A percentile compares a stretch with the other conserved stretches of the same genome.
phyloP scores from a whole-genome alignment of 2,797 vertebrate species.

The Vipera ursinii region DNA sequence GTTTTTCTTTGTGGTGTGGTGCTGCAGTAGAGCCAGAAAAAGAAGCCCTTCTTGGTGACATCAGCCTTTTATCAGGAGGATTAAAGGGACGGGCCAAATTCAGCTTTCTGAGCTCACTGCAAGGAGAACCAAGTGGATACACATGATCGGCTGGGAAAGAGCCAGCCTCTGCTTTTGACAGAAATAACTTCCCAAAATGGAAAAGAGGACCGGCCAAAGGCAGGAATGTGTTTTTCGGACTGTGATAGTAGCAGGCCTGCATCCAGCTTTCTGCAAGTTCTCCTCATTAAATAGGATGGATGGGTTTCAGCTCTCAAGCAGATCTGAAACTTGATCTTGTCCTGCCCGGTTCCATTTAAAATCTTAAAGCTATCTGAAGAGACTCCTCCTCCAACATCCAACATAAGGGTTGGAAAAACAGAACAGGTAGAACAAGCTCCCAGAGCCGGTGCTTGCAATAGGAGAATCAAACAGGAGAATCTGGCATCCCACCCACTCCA shows the following conservation, averaged over 20 bases:
- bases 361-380: slow-evolving; percentile 7
- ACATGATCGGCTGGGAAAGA: slow-evolving; percentile 31
- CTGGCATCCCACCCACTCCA: neutral
- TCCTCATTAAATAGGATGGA: slow-evolving; percentile 12
- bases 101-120: slow-evolving; percentile 31
- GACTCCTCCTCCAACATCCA: neutral
- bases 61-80: neutral
- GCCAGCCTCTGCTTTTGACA: slow-evolving; percentile 19
- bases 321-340: slow-evolving; percentile 13
- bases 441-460: neutral
- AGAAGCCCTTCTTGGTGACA: slow-evolving; percentile 9
- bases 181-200: slow-evolving; percentile 8
- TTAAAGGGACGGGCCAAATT: slow-evolving; percentile 21
- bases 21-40: slow-evolving; percentile 1
- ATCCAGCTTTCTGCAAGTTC: slow-evolving; percentile 21
- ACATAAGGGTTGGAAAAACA: neutral
- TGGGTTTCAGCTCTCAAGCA: slow-evolving; percentile 6
- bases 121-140: slow-evolving; percentile 17
- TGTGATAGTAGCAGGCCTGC: slow-evolving; percentile 3
- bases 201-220: neutral
- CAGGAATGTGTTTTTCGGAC: slow-evolving; percentile 13
- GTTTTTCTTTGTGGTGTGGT: neutral
- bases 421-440: neutral
- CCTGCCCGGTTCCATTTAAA: slow-evolving; percentile 1
- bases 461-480: neutral